These are phyloP conservation scores for Haemorhous mexicanus DNA, from an alignment of 2,113 vertebrate genomes.

Conservation along the genomic window DNA sequence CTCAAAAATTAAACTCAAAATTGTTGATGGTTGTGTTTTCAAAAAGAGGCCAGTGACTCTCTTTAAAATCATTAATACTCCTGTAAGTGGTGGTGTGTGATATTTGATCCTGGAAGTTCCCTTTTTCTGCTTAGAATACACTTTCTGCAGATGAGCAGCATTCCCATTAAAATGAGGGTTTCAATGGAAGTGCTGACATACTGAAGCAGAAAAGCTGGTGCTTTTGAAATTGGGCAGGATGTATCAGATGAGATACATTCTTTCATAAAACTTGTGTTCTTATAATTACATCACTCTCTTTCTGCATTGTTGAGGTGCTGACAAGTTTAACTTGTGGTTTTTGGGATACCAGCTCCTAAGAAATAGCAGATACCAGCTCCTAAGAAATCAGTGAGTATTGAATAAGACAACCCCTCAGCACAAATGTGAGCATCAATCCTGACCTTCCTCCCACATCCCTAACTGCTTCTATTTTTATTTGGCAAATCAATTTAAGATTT, in stretches of 20 bases:
- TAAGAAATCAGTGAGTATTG: not conserved
- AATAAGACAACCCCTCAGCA: not conserved
- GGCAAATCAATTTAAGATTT: not conserved
- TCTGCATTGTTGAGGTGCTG: not conserved
- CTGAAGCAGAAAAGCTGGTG: not conserved
- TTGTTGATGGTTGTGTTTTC: not conserved
- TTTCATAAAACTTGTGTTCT: not conserved
- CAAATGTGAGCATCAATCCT: not conserved
- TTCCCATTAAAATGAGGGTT: conserved; percentile 38
- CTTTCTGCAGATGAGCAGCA: conserved; percentile 31
- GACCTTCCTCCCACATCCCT: not conserved
- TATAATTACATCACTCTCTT: not conserved
- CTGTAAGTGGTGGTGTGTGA: not conserved
- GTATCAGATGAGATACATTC: not conserved
- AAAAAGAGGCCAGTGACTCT: not conserved
- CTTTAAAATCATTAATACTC: not conserved
- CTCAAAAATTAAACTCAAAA: not conserved
- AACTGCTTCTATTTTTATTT: not conserved
- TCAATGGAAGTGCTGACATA: conserved; percentile 46
- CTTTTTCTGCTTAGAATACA: conserved; percentile 32
- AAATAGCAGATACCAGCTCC: not conserved
- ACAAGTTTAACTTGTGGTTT: not conserved
- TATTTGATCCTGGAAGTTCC: not conserved
- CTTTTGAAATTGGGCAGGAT: not conserved
- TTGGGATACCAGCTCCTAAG: not conserved